phyloP scores from a whole-genome alignment of 2,888 invertebrate genomes.

The Epiblema foenella region DNA sequence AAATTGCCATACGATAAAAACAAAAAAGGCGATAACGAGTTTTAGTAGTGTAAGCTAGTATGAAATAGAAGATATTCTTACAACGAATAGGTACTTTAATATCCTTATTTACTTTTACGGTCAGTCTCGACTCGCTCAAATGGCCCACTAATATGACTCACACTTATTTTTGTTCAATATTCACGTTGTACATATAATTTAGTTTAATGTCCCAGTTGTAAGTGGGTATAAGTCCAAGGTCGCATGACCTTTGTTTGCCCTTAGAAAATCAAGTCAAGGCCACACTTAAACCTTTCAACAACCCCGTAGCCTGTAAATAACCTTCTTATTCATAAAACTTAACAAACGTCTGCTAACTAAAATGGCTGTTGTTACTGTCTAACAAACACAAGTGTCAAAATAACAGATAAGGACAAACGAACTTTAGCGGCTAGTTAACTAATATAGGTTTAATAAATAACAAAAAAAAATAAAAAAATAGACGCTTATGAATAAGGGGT shows the following conservation, averaged over 20 bases:
- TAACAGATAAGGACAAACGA: too few relatives aligned
- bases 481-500: too few relatives aligned
- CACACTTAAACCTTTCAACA: slow-evolving; percentile 32
- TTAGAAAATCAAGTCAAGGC: slow-evolving; percentile 25
- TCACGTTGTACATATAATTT: slow-evolving; percentile 9
- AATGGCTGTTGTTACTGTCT: too few relatives aligned
- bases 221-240: slow-evolving; percentile 15
- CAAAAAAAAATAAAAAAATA: too few relatives aligned
- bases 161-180: not conserved
- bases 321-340: too few relatives aligned
- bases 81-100: not conserved
- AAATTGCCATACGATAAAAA: too few relatives aligned
- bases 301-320: slow-evolving; percentile 23
- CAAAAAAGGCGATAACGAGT: too few relatives aligned
- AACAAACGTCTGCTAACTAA: too few relatives aligned
- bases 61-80: not conserved
- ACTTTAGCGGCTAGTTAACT: too few relatives aligned
- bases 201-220: slow-evolving; percentile 21
- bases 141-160: not conserved
- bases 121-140: not conserved
- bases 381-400: too few relatives aligned
- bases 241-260: slow-evolving; percentile 31
- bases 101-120: not conserved
- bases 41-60: not conserved
- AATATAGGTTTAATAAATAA: too few relatives aligned